Evolutionary conservation across 2,113 vertebrate genomes (phyloP).

Genomic region (Heptranchias perlo): DNA sequence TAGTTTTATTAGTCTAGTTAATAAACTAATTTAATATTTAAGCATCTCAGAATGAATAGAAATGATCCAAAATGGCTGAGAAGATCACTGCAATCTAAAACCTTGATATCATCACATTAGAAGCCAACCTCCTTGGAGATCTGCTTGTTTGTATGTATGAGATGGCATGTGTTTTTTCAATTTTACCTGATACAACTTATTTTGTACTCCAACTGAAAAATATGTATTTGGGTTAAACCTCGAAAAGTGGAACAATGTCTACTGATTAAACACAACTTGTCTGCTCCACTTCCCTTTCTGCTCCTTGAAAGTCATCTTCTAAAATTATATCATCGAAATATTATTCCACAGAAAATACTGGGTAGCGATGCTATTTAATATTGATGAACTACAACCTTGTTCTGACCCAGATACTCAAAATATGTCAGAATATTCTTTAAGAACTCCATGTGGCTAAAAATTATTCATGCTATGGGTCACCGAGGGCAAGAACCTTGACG

Average conservation of each 20-base stretch:
- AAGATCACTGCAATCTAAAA: constrained; percentile 3
- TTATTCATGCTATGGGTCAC: neutral
- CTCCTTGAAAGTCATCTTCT: neutral
- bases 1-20: no score
- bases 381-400: constrained; percentile 22
- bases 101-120: neutral
- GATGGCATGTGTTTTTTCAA: neutral
- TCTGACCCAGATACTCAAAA: neutral
- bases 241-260: neutral
- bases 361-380: constrained; percentile 22
- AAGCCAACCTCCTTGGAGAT: neutral
- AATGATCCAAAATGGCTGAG: neutral
- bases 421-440: neutral
- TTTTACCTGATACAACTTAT: neutral
- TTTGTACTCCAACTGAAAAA: neutral
- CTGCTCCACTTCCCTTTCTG: neutral
- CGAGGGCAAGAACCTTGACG: neutral
- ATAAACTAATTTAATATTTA: no score
- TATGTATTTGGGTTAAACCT: neutral
- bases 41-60: neutral
- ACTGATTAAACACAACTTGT: neutral
- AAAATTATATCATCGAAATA: neutral
- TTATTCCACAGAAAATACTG: constrained; percentile 16
- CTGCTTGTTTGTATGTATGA: neutral
- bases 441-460: neutral